Base-by-base conservation (phyloP, 2,113 vertebrate species). In the Callionymus lyra region DNA sequence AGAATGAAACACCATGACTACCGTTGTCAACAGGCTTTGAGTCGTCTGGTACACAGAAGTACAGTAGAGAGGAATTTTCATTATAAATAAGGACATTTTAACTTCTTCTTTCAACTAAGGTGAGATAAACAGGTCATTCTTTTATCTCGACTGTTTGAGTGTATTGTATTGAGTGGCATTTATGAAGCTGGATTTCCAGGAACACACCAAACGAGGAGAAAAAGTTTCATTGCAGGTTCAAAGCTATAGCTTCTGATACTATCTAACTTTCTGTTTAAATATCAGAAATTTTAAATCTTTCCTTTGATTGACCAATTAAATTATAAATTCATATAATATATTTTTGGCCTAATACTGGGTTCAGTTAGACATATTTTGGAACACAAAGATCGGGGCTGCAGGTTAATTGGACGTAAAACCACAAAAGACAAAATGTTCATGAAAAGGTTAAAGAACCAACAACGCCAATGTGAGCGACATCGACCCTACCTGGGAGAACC, bases 1-100 rank as follows among this genome's bases (percentile, higher is more conserved):
- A 69, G 61, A 74, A 73, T 68, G 36, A 31, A 56, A 57, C 49
- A 40, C 73, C 69, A 76, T 82, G 80, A 60, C 76, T 47, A 82
- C 80, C 34, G 45, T 38, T 47, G 50, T 59, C 70, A 72, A 79
- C 76, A 79, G 6, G 43, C 50, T 50, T 53, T 39, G 47, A 40
- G 47, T 13, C 37, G 16, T 6, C 27, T 32, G 15, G 34, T 14
- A 53, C 34, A 63, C 31, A 58, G 2, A 38, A 50, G 54, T 34
- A 57, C 59, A 56, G 38, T 14, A 21, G 34, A 39, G n/a, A 31
- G 34, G 31, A 58, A 42, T 27, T 27, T 27, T 27, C 4, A 8
- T 4, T 27, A 8, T 27, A 27, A 27, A 60, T 65, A 41, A n/a
- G 47, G 41, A 46, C 49, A 59, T 39, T 15, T 12, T 11, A 48